phyloP scores from a whole-genome alignment of 2,888 invertebrate genomes.

The Aphodius sticticus region DNA sequence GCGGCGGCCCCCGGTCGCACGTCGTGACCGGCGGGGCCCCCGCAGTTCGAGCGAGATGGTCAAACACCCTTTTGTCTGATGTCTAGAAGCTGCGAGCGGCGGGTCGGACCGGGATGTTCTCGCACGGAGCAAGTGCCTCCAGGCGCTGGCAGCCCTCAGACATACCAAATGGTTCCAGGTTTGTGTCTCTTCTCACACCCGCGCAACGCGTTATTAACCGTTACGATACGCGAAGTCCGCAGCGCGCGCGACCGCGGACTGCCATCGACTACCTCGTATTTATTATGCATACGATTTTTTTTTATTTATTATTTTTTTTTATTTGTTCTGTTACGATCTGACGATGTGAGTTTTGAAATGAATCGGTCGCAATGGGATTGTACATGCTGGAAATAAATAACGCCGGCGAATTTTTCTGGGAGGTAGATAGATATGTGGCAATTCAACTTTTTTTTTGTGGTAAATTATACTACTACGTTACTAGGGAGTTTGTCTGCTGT shows the following conservation, averaged over 20 bases:
- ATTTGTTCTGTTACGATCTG: conserved; percentile 46
- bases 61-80: conserved; percentile 75
- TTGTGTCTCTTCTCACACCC: conserved; percentile 65
- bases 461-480: too few species aligned
- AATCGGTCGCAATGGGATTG: not conserved
- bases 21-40: conserved; percentile 45
- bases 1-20: conserved; percentile 46
- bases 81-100: conserved; percentile 72
- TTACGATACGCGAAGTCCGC: not conserved
- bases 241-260: not conserved
- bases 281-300: conserved; percentile 23
- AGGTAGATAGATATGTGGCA: too few species aligned
- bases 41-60: conserved; percentile 64
- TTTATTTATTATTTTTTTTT: conserved; percentile 40
- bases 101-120: conserved; percentile 88
- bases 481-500: too few species aligned
- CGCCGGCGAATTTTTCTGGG: not conserved
- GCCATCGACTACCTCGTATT: not conserved
- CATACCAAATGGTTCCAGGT: conserved; percentile 99
- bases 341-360: conserved; percentile 55
- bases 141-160: conserved; percentile 99
- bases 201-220: conserved; percentile 43
- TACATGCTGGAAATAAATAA: not conserved
- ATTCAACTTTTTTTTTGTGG: too few species aligned
- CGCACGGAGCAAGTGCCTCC: conserved; percentile 99